Evolutionary conservation across 1,140 invertebrate genomes (phyloP), one percentile per base, ranked within the genome.

Genomic region (Atopsyche davidsoni): DNA sequence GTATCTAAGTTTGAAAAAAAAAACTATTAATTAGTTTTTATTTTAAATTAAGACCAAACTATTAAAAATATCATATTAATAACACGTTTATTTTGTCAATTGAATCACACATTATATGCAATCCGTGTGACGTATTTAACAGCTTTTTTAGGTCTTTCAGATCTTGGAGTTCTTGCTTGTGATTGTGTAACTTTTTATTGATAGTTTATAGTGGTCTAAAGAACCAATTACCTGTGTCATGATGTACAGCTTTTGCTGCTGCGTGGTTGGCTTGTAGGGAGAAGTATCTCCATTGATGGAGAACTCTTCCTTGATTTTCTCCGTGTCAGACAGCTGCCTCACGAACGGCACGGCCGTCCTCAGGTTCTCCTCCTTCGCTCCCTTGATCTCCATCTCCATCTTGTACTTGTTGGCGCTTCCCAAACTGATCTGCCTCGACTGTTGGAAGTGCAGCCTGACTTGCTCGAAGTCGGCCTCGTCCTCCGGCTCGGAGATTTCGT

Each of bases 301-400:
- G 42, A 64, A 69, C 6, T 54, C 46, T 45, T 73, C 67, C 28
- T 61, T 57, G 56, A 69, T 67, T 61, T 69, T 70, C 28, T 53
- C 63, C 41, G 62, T 66, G 17, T 70, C 68, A 50, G 76, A 78
- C 31, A 78, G 61, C 58, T 78, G 75, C 53, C 76, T 72, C 0
- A 79, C 76, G 60, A 71, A 79, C 17, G 77, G 77, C 59, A 78
- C 69, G 10, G 73, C 69, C 50, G 73, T 75, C 21, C 76, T 67
- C 13, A 79, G 57, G 60, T 78, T 79, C 58, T 78, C 76, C 28
- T 75, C 73, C 46, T 76, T 76, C 13, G 60, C 59, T 32, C 63
- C 61, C 61, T 75, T 77, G n/a, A 75, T 74, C 60, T 79, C 76
- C 77, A 79, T 78, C 62, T 79, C 77, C 69, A 77, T 72, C 57